phyloP scores from a whole-genome alignment of 2,797 vertebrate species.

The Tenualosa thibaudeaui region DNA sequence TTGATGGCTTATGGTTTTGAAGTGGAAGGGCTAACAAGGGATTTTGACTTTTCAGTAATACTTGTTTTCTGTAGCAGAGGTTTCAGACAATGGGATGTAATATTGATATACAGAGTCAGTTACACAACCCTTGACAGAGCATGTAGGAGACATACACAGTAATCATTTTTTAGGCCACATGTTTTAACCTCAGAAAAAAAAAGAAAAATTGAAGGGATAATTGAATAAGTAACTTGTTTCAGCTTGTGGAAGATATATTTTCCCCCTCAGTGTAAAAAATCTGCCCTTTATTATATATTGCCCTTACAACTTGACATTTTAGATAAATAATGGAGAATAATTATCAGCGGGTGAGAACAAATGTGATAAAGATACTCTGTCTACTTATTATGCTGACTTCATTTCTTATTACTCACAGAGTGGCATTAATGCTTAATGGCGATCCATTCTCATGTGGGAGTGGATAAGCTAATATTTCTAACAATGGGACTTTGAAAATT shows the following conservation, averaged over 20 bases:
- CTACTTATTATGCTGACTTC: constrained; percentile 7
- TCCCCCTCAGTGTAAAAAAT: not conserved
- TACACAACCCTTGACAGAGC: not conserved
- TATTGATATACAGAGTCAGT: not conserved
- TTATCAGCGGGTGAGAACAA: constrained; percentile 18
- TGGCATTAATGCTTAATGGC: not conserved
- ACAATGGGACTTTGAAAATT: constrained; percentile 4
- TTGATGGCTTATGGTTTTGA: not conserved
- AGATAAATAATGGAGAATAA: constrained; percentile 15
- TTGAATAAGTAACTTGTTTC: not conserved
- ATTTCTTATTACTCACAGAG: not conserved
- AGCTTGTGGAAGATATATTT: not conserved
- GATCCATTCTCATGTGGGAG: not conserved
- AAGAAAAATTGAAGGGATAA: not conserved
- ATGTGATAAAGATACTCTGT: constrained; percentile 2
- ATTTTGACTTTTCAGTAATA: not conserved
- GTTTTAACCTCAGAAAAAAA: not conserved
- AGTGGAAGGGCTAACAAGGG: not conserved
- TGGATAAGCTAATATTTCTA: constrained; percentile 16
- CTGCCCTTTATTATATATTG: no score
- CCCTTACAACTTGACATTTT: not conserved
- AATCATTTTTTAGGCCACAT: not conserved
- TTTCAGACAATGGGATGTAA: not conserved
- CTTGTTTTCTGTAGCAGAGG: not conserved
- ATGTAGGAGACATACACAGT: not conserved